These are phyloP conservation scores for Nesoenas mayeri DNA, from an alignment of 2,113 vertebrate genomes.

Conservation along the genomic window DNA sequence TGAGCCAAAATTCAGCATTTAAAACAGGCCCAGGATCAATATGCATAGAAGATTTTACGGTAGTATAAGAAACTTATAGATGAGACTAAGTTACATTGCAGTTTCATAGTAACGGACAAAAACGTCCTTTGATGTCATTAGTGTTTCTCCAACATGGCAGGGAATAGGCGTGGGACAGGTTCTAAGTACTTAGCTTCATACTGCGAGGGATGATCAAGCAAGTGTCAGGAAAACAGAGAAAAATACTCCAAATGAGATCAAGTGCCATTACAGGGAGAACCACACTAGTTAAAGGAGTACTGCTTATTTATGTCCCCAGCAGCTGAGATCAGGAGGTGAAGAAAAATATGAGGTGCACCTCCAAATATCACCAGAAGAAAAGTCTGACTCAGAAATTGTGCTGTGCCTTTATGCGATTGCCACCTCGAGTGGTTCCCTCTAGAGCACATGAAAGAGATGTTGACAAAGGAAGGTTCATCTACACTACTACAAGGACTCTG, in stretches of 20 bases:
- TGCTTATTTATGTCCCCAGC: not conserved
- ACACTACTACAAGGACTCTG: not conserved
- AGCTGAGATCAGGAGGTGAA: not conserved
- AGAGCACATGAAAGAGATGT: not conserved
- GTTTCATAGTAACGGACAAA: not conserved
- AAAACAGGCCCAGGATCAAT: not conserved
- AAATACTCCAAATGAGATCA: not conserved
- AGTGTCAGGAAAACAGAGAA: not conserved
- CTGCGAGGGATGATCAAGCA: not conserved
- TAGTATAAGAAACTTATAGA: not conserved
- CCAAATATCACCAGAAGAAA: not conserved
- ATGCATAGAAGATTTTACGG: fast-evolving
- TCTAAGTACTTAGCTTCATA: not conserved
- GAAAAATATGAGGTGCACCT: not conserved
- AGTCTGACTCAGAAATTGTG: not conserved
- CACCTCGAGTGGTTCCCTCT: not conserved
- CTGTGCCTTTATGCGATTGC: not conserved
- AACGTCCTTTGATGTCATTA: not conserved
- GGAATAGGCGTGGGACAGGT: not conserved
- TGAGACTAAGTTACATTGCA: not conserved
- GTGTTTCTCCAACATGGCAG: not conserved
- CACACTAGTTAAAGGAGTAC: not conserved
- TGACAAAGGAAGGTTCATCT: not conserved
- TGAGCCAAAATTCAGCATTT: not conserved
- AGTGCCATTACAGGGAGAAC: not conserved